Conservation (phyloP, 2,888 invertebrate species). For the Octodonta nipae region DNA sequence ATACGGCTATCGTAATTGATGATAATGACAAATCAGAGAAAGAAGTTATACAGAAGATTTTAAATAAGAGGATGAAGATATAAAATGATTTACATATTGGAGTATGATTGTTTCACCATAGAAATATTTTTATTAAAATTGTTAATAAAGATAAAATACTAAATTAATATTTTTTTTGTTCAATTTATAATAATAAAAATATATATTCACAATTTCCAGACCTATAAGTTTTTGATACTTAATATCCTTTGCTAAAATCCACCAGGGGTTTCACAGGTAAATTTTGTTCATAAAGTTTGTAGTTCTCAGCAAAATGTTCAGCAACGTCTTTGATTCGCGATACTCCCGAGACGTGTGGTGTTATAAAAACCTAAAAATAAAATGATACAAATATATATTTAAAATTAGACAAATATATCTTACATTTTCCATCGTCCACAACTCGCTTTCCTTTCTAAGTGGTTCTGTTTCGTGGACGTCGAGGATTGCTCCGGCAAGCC, state of each 20-base stretch:
- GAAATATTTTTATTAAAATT: neutral
- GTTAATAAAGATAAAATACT: slow-evolving; percentile 1
- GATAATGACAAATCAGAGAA: neutral
- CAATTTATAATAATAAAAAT: no score
- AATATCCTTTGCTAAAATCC: slow-evolving; percentile 35
- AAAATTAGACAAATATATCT: no score
- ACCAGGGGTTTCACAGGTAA: slow-evolving; percentile 30
- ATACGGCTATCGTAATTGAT: neutral
- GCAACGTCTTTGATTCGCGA: slow-evolving; percentile 35
- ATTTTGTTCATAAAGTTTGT: slow-evolving; percentile 29
- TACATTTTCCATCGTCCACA: slow-evolving; percentile 42
- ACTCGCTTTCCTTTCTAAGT: slow-evolving; percentile 33
- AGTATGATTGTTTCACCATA: neutral
- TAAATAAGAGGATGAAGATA: neutral
- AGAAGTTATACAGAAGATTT: neutral
- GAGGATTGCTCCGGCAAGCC: slow-evolving; percentile 43
- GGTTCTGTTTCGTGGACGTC: slow-evolving; percentile 45
- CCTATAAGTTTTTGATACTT: slow-evolving; percentile 7
- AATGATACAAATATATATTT: neutral
- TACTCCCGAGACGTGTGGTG: slow-evolving; percentile 36
- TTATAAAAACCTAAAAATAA: slow-evolving; percentile 17
- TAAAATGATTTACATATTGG: neutral
- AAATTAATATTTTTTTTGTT: no score
- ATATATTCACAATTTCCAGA: no score
- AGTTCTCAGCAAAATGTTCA: slow-evolving; percentile 36